Evolutionary conservation across 2,888 invertebrate genomes (phyloP), one percentile per base, ranked within the genome.

Genomic region (Sarcophaga variegata): DNA sequence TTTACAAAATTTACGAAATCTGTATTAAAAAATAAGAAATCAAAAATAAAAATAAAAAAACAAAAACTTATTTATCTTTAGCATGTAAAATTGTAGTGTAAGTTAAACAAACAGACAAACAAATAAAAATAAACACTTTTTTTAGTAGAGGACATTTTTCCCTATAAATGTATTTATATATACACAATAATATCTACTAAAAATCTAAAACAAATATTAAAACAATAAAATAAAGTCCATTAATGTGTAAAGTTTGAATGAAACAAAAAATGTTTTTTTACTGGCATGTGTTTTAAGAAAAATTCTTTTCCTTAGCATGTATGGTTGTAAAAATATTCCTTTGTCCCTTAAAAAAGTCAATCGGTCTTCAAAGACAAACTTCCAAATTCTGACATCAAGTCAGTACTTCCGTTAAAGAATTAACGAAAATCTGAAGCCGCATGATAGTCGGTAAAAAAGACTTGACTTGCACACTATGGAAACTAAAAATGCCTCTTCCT

Each of bases 61-160:
- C n/a, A 11, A 66, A 45, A 67, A 83, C 67, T 62, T 87, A 87
- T 83, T 80, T 86, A 72, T 81, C 78, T 63, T 20, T 87, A 84
- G 84, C 62, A 25, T 78, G 79, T 87, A 87, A 87, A 72, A 67
- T 76, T 82, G 2, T 72, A 78, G 27, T 64, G 63, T 72, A 81
- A 71, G 64, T 69, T 77, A 70, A 71, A 81, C 54, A 20, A 66
- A 75, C 60, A 66, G 45, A 71, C 27, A 37, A 37, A 37, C 8
- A 37, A 37, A 27, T 25, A 27, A 4, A 27, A 27, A 27, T 6
- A 27, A 27, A 27, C 27, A 27, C 6, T 72, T 87, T 87, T 79
- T 72, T 20, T 75, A 70, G 70, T 67, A 63, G 74, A 59, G 27
- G 72, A 63, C 77, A 80, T 81, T 85, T 85, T 83, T 79, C 59